A percentile compares a stretch with the other conserved stretches of the same genome.
These are phyloP conservation scores for Caerostris darwini DNA, from an alignment of 1,140 invertebrate species.

Conservation along the genomic window DNA sequence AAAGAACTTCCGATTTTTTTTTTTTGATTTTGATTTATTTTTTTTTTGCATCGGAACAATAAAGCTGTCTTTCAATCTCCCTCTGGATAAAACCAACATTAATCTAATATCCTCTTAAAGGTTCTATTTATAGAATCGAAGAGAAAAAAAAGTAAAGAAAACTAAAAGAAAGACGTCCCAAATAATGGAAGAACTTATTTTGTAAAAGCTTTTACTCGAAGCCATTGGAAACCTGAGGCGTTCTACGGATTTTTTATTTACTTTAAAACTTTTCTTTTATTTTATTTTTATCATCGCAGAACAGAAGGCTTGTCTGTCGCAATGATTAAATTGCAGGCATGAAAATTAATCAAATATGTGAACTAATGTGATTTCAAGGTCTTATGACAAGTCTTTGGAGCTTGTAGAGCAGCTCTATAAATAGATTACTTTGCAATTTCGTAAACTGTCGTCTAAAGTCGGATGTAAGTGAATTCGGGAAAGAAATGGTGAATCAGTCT, in stretches of 20 bases:
- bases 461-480: not conserved
- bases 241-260: not conserved
- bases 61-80: too few relatives aligned
- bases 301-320: not conserved
- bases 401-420: not conserved
- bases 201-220: not conserved
- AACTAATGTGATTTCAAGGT: not conserved
- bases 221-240: not conserved
- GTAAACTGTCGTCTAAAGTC: not conserved
- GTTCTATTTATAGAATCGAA: not conserved
- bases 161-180: not conserved
- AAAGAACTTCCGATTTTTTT: conserved; percentile 76
- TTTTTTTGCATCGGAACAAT: not conserved
- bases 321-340: not conserved
- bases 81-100: not conserved
- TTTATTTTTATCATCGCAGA: not conserved
- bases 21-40: not conserved
- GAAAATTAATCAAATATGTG: not conserved
- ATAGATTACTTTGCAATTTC: not conserved
- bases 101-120: not conserved
- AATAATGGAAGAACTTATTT: not conserved
- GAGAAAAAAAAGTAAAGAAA: not conserved
- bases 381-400: not conserved
- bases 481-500: not conserved
- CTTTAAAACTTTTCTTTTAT: not conserved